Conservation (phyloP, 2,113 vertebrate species). For the Crotalus horridus region DNA sequence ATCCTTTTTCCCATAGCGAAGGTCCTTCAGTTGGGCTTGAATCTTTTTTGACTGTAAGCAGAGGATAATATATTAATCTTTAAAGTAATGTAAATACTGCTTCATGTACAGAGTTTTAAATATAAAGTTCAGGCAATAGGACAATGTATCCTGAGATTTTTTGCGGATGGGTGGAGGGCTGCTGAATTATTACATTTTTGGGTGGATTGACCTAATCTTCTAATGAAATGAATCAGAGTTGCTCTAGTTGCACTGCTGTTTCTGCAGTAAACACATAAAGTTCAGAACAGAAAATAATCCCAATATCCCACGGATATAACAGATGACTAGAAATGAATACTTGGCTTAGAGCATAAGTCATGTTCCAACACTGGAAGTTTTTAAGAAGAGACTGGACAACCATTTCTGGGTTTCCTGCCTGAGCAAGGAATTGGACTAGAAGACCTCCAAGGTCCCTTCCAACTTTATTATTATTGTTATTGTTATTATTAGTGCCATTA, state of each 20-base stretch:
- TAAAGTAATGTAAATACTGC: slow-evolving; percentile 66
- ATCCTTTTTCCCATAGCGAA: slow-evolving; percentile 97
- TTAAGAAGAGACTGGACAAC: too few relatives aligned
- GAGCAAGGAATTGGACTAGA: too few relatives aligned
- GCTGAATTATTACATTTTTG: not conserved
- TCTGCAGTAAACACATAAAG: not conserved
- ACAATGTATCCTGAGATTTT: not conserved
- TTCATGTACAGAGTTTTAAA: slow-evolving; percentile 27
- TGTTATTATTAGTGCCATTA: too few relatives aligned
- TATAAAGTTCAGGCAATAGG: slow-evolving; percentile 8
- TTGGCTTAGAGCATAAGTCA: not conserved
- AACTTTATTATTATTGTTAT: too few relatives aligned
- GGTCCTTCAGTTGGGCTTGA: slow-evolving; percentile 96
- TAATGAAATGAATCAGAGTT: not conserved
- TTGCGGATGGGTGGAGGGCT: not conserved
- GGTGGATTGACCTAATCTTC: not conserved
- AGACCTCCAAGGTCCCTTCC: too few relatives aligned
- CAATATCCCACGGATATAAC: not conserved
- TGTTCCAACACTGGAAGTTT: too few relatives aligned
- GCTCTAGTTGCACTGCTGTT: not conserved
- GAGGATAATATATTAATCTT: slow-evolving; percentile 71
- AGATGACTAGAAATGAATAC: not conserved
- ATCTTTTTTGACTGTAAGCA: slow-evolving; percentile 94
- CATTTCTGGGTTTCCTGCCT: too few relatives aligned
- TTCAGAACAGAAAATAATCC: not conserved